phyloP scores from a whole-genome alignment of 1,140 invertebrate genomes.

The Armadillidium nasatum region DNA sequence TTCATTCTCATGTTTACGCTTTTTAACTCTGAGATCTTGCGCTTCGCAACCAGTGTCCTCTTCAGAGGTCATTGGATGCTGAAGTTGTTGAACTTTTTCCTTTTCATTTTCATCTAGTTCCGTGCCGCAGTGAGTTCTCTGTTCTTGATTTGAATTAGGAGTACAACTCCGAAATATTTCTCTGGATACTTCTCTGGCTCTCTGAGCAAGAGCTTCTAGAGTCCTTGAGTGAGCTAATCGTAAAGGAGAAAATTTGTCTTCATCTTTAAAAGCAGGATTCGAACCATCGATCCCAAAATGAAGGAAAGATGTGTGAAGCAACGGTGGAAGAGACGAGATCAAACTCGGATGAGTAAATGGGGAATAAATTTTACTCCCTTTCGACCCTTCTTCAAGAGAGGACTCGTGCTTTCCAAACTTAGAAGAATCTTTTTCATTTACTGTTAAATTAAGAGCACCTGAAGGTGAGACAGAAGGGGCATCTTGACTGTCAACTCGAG shows the following conservation, averaged over 20 bases:
- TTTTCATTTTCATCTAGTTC: too few species aligned
- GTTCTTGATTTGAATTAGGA: too few species aligned
- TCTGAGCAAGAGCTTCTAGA: background rate
- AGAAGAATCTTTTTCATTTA: background rate
- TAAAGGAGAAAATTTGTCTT: background rate
- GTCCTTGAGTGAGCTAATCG: background rate
- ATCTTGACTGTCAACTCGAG: constrained; percentile 14
- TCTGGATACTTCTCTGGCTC: background rate
- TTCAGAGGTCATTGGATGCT: background rate
- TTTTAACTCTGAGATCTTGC: background rate
- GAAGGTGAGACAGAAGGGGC: background rate
- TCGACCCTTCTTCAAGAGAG: background rate
- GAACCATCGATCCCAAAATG: background rate
- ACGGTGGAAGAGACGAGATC: background rate
- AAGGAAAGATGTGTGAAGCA: constrained; percentile 3
- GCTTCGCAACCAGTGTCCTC: background rate
- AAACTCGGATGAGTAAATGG: background rate
- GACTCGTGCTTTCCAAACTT: background rate
- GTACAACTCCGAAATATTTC: too few species aligned
- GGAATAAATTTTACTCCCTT: background rate
- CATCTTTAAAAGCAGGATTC: background rate
- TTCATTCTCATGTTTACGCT: background rate
- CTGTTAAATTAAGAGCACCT: background rate
- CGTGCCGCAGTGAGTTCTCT: too few species aligned
- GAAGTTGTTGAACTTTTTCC: too few species aligned